Percentiles rank a stretch among this genome's conserved stretches.
Conservation (phyloP, 1,140 invertebrate genomes). For the Chrysopa pallens region DNA sequence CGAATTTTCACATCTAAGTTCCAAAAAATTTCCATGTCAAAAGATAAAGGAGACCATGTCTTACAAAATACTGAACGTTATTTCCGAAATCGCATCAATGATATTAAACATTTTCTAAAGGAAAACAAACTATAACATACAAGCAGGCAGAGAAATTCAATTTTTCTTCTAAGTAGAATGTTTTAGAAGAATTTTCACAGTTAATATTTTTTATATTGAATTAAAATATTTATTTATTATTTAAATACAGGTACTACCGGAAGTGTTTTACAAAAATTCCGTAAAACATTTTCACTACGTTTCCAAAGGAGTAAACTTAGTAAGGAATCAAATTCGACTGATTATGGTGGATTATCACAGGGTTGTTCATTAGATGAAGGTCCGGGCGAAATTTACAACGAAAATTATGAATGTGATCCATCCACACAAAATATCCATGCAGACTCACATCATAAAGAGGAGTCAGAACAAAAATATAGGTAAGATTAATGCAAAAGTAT, state of each 20-base stretch:
- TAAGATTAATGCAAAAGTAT: conserved; percentile 10
- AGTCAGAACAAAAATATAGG: conserved; percentile 17
- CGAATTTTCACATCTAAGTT: no score
- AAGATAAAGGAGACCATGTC: no score
- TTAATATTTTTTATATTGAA: background rate
- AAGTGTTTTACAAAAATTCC: conserved; percentile 47
- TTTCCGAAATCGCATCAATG: no score
- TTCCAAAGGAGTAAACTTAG: conserved; percentile 34
- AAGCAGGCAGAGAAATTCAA: no score
- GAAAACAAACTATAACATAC: no score
- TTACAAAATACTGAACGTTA: no score
- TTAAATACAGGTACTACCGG: conserved; percentile 10
- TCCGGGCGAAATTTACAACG: conserved; percentile 19
- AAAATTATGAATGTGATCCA: conserved; percentile 19
- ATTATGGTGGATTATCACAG: conserved; percentile 5
- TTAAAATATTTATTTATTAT: background rate
- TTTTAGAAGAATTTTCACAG: no score
- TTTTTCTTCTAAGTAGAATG: no score
- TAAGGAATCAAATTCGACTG: conserved; percentile 24
- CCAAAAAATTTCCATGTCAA: no score
- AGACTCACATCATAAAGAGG: conserved; percentile 6
- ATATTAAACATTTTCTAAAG: no score
- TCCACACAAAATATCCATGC: conserved; percentile 13
- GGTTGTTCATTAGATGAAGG: conserved; percentile 17
- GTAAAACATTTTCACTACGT: conserved; percentile 45